Percentiles rank a stretch among this genome's conserved stretches.
Evolutionary conservation across 2,888 invertebrate genomes (phyloP).

Genomic region (Scaptomyza cyrtandrae): DNA sequence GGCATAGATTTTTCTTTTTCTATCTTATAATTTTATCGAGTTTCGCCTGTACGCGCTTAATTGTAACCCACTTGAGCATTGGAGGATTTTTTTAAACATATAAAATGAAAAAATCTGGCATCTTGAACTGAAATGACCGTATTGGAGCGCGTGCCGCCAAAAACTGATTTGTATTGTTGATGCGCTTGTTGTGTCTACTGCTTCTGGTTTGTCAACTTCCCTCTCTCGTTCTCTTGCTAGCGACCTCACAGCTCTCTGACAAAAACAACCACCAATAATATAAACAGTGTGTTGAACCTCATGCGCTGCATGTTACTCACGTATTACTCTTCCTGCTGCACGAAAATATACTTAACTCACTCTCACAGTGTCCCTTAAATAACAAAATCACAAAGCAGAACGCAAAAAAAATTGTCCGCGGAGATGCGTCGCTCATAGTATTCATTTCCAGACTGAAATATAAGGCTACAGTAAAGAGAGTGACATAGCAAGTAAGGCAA

Average conservation of each 20-base stretch:
- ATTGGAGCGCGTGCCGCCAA: constrained; percentile 81
- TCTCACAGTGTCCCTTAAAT: no score
- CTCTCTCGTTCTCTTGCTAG: constrained; percentile 10
- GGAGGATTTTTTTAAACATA: neutral
- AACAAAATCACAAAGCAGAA: no score
- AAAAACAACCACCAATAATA: constrained; percentile 58
- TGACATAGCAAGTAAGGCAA: no score
- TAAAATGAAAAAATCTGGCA: constrained; percentile 3
- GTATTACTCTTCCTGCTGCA: neutral
- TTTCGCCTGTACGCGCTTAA: constrained; percentile 55
- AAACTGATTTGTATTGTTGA: constrained; percentile 82
- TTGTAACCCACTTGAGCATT: neutral
- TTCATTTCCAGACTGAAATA: no score
- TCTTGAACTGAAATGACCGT: constrained; percentile 41
- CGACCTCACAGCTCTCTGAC: constrained; percentile 27
- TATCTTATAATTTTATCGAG: constrained; percentile 21
- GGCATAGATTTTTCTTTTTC: constrained; percentile 19
- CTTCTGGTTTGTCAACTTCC: constrained; percentile 68
- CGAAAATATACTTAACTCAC: neutral
- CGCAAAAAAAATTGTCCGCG: no score
- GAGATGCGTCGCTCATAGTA: no score
- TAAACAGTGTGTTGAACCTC: constrained; percentile 34
- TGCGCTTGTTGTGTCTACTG: constrained; percentile 76
- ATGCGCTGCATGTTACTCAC: constrained; percentile 59
- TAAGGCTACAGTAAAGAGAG: no score